phyloP scores from a whole-genome alignment of 2,113 vertebrate genomes.

The cat (Felis catus) region F.catus_Fca126_mat1.0 CM031417.1:102626001-102626500 shows the following conservation, averaged over 20 bases:
- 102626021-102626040: not conserved
- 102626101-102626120: not conserved
- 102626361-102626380: not conserved
- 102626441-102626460: not conserved
- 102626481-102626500: not conserved
- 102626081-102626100: not conserved
- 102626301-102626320: not conserved
- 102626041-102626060: not conserved
- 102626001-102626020: not conserved
- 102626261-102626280: not conserved
- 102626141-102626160: not conserved
- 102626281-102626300: not conserved
- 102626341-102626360: not conserved
- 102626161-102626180: not conserved
- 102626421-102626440: not conserved
- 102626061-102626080: not conserved
- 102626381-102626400: not conserved
- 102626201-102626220: not conserved
- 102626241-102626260: not conserved
- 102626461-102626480: not conserved
- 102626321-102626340: not conserved
- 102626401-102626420: not conserved
- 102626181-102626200: not conserved
- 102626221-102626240: not conserved
- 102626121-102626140: not conserved